Conservation (phyloP, 2,113 vertebrate genomes). For the Sciurus niger region DNA sequence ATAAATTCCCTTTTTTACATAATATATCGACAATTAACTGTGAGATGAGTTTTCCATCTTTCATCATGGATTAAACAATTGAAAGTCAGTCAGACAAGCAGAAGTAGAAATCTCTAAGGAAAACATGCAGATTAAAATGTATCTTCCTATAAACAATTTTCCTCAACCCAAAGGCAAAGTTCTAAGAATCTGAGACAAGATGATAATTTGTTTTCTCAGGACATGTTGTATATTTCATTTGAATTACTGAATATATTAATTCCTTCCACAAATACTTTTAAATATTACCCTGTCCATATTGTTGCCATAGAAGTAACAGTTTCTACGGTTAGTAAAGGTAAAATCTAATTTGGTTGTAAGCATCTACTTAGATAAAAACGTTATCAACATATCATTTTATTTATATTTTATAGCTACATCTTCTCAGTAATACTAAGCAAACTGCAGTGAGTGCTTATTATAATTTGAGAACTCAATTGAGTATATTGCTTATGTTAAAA, state of each 20-base stretch:
- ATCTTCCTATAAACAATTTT: neutral
- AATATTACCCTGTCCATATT: neutral
- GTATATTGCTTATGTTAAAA: constrained; percentile 8
- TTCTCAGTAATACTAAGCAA: neutral
- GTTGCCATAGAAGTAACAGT: neutral
- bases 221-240: neutral
- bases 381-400: neutral
- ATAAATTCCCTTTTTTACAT: neutral
- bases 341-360: constrained; percentile 1
- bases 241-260: neutral
- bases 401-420: neutral
- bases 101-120: neutral
- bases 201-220: neutral
- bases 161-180: neutral
- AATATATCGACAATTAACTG: neutral
- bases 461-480: constrained; percentile 6
- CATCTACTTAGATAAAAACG: constrained; percentile 17
- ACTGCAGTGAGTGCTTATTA: neutral
- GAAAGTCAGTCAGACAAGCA: neutral
- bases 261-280: neutral
- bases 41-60: neutral
- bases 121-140: neutral
- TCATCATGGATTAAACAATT: neutral
- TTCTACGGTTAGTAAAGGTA: neutral
- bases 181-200: neutral